These are phyloP conservation scores for Choristoneura fumiferana DNA, from an alignment of 1,140 invertebrate species.

Conservation along the genomic window DNA sequence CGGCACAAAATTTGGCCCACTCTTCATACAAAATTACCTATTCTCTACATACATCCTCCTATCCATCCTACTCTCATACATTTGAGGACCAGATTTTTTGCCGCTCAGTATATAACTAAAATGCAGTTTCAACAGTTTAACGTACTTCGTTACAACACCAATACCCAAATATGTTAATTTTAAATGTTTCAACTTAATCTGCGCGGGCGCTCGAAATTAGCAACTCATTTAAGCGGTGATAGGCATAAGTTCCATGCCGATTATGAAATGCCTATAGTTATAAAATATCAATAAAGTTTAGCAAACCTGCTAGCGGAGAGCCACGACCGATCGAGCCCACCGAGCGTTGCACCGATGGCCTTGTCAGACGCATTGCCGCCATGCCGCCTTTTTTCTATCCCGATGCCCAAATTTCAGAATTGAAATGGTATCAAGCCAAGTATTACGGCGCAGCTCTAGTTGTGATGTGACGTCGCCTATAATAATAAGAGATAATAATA, in stretches of 20 bases:
- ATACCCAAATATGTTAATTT: too few relatives aligned
- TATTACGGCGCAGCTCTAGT: background rate
- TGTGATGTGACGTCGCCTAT: conserved; percentile 10
- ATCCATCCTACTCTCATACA: too few relatives aligned
- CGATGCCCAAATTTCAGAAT: conserved; percentile 4
- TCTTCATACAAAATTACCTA: too few relatives aligned
- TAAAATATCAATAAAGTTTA: too few relatives aligned
- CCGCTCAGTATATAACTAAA: too few relatives aligned
- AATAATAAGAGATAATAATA: too few relatives aligned
- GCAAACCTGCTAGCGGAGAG: background rate
- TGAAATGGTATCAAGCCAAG: conserved; percentile 4
- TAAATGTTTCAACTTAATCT: too few relatives aligned
- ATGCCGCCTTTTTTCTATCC: conserved; percentile 4
- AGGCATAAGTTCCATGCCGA: conserved; percentile 11
- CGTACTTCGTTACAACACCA: too few relatives aligned
- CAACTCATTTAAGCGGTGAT: background rate
- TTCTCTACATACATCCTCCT: too few relatives aligned
- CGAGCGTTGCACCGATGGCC: conserved; percentile 7
- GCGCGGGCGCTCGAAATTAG: background rate
- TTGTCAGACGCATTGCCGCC: conserved; percentile 3
- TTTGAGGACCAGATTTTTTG: too few relatives aligned
- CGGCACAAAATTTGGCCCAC: too few relatives aligned
- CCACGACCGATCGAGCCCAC: background rate
- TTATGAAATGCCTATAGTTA: background rate
- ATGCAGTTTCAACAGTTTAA: too few relatives aligned